These are phyloP conservation scores for Psittacula echo DNA, from an alignment of 2,797 vertebrate genomes.

Conservation along the genomic window DNA sequence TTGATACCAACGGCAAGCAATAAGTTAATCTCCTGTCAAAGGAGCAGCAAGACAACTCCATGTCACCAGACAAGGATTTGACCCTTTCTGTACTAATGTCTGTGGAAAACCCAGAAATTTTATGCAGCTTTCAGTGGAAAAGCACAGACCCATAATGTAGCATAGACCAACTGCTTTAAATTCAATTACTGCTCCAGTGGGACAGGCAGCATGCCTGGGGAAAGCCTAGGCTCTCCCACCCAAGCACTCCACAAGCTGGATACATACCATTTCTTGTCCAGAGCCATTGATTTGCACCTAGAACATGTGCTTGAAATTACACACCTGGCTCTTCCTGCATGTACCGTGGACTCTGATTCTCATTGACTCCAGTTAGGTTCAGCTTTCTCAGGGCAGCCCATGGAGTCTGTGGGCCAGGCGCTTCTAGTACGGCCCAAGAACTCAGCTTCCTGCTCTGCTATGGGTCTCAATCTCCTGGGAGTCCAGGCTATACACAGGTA, in stretches of 20 bases:
- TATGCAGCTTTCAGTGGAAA: background rate
- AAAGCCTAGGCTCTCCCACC: background rate
- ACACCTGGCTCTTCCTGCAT: background rate
- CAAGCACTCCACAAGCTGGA: background rate
- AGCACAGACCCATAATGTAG: background rate
- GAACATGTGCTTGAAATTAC: too few species aligned
- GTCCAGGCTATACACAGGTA: background rate
- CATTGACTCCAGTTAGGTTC: background rate
- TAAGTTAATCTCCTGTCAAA: background rate
- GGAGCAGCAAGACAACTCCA: background rate
- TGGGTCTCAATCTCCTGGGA: rapidly evolving
- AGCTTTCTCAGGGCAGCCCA: background rate
- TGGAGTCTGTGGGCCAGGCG: background rate
- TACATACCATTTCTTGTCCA: background rate
- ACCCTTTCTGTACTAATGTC: background rate
- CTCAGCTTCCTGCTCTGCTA: background rate
- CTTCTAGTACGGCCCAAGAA: background rate
- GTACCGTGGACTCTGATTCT: background rate
- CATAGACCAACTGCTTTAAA: background rate
- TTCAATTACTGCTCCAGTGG: background rate
- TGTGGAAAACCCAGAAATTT: background rate
- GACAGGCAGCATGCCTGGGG: background rate
- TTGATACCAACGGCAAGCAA: background rate
- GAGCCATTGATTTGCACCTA: background rate
- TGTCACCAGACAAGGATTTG: background rate